Percentiles rank a stretch among this genome's conserved stretches.
Conservation (phyloP, 2,888 invertebrate genomes). For the Drosophila paucipuncta region DNA sequence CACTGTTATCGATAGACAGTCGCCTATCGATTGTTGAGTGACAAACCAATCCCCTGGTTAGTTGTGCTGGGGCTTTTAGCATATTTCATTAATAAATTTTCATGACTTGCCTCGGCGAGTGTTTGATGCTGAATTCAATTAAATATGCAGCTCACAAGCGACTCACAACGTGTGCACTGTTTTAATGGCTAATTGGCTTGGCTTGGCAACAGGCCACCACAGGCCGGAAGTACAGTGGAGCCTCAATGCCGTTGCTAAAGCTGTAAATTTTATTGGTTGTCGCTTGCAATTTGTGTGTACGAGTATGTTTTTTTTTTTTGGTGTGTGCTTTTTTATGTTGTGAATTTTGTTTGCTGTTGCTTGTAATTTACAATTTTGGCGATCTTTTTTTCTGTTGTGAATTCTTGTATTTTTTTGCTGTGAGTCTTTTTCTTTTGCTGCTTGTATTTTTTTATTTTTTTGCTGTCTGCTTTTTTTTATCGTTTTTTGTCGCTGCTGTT, state of each 20-base stretch:
- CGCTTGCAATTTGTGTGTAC: slow-evolving; percentile 1
- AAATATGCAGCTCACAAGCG: slow-evolving; percentile 47
- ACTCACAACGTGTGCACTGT: slow-evolving; percentile 53
- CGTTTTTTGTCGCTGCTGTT: slow-evolving; percentile 18
- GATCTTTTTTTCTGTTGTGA: background rate
- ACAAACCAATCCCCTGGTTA: slow-evolving; percentile 30
- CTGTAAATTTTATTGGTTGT: background rate
- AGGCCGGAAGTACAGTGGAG: slow-evolving; percentile 68
- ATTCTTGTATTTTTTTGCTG: slow-evolving; percentile 1
- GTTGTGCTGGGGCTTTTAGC: slow-evolving; percentile 12
- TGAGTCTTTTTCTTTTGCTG: slow-evolving; percentile 13
- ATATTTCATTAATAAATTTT: slow-evolving; percentile 64
- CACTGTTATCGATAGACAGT: slow-evolving; percentile 18
- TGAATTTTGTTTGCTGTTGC: slow-evolving; percentile 15
- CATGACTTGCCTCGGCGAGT: slow-evolving; percentile 31
- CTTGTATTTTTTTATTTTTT: slow-evolving; percentile 8
- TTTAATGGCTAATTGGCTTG: slow-evolving; percentile 68
- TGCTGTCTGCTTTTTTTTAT: slow-evolving; percentile 6
- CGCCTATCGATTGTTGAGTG: slow-evolving; percentile 26
- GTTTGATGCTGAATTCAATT: slow-evolving; percentile 21
- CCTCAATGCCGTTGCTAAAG: slow-evolving; percentile 11
- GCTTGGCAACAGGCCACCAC: slow-evolving; percentile 60
- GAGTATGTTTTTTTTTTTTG: background rate
- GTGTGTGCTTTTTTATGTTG: background rate
- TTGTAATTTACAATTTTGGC: background rate